Evolutionary conservation across 2,113 vertebrate species (phyloP), one percentile per base, ranked within the genome.

Genomic region (Crotalus helleri): DNA sequence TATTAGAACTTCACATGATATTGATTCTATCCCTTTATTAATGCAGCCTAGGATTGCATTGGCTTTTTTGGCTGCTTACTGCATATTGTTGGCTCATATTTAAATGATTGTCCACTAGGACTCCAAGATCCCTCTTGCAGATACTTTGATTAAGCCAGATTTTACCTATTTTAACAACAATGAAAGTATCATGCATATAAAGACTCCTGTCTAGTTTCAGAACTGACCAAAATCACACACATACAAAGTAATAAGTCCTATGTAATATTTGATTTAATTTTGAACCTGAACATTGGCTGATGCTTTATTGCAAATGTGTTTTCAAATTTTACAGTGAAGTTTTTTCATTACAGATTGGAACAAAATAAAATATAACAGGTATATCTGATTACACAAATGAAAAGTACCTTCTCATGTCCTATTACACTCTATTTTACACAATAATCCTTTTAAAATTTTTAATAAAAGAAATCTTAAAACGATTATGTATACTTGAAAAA

Each of bases 351-450:
- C 58, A 94, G 93, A 94, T 93, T 96, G 51, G 92, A 97, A 95
- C 88, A 97, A 95, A 96, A 93, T 94, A 88, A 95, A 96, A 92
- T 95, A 95, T 94, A 93, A 95, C 88, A 93, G 94, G 96, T 97
- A 94, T 96, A 93, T 91, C 53, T 89, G 87, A 95, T 91, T 91
- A 95, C 85, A 93, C 86, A 89, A 91, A 59, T 93, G 86, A 61
- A 90, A 93, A 88, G 29, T 90, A 33, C 85, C 53, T 7, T 96
- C 92, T 91, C 95, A 92, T 93, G 92, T 94, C 92, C 92, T 94
- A 90, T 96, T 94, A 95, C 23, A 85, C 46, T 86, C 69, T 85
- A 89, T 94, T 96, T 95, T 92, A 86, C 93, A 96, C 96, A 95
- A 96, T 85, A 86, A 44, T 33, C 61, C 96, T 93, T 96, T 95